These are phyloP conservation scores for Diachasma alloeum DNA, from an alignment of 1,140 invertebrate genomes.

Conservation along the genomic window DNA sequence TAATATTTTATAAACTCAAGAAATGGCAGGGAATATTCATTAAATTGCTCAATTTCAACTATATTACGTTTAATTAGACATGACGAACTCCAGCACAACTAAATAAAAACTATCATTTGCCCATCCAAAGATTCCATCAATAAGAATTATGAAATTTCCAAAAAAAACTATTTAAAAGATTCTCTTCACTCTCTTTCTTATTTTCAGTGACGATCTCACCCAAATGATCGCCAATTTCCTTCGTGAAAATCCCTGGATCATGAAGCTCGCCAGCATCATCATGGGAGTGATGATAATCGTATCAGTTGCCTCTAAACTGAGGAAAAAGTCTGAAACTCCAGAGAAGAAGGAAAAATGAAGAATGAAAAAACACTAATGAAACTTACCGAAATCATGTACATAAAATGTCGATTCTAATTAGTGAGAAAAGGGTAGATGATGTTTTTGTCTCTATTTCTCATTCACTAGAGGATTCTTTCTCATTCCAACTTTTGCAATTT, in stretches of 20 bases:
- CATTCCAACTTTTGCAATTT: not conserved
- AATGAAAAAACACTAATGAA: conserved; percentile 36
- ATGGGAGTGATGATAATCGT: conserved; percentile 69
- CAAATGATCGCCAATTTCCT: conserved; percentile 72
- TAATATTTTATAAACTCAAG: no score
- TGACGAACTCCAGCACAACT: no score
- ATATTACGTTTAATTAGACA: no score
- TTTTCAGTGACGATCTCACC: conserved; percentile 75
- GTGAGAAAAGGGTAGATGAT: not conserved
- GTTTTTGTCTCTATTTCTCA: not conserved
- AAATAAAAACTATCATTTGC: no score
- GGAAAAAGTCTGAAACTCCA: conserved; percentile 57
- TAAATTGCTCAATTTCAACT: no score
- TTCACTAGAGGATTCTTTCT: not conserved
- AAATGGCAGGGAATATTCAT: no score
- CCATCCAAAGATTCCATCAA: no score
- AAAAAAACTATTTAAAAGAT: no score
- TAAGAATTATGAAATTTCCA: no score
- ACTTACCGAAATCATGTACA: conserved; percentile 33
- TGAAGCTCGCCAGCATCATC: conserved; percentile 70
- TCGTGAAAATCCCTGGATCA: conserved; percentile 73
- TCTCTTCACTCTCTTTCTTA: no score
- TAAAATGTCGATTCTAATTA: conserved; percentile 24
- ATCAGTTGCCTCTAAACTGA: conserved; percentile 65
- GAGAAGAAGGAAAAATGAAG: conserved; percentile 65